phyloP scores from a whole-genome alignment of 2,888 invertebrate species.

The Eristalis arbustorum region DNA sequence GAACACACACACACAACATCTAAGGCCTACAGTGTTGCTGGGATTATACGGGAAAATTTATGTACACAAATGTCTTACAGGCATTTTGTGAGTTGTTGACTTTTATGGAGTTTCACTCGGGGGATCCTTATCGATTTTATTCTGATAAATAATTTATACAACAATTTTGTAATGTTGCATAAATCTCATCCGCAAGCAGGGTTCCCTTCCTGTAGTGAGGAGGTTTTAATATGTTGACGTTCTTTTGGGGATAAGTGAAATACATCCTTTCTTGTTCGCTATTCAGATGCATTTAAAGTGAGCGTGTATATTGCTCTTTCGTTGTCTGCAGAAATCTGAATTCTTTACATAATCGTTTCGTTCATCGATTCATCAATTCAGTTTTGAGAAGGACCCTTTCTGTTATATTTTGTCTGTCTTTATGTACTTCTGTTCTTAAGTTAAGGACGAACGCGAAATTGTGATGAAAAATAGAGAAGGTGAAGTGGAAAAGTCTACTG shows the following conservation, averaged over 20 bases:
- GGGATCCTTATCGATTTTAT: not conserved
- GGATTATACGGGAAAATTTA: not conserved
- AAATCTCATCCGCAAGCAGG: not conserved
- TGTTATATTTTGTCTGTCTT: too few relatives aligned
- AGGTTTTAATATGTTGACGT: not conserved
- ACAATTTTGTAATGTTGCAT: not conserved
- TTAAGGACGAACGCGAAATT: too few relatives aligned
- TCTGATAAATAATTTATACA: not conserved
- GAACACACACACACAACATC: too few relatives aligned
- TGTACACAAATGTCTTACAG: not conserved
- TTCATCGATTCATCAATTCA: too few relatives aligned
- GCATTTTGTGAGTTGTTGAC: not conserved
- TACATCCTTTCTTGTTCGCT: not conserved
- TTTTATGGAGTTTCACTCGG: not conserved
- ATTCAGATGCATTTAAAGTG: not conserved
- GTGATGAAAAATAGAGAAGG: too few relatives aligned
- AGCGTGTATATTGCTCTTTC: not conserved
- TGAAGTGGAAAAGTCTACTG: too few relatives aligned
- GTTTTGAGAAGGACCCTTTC: too few relatives aligned
- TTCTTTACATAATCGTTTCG: too few relatives aligned
- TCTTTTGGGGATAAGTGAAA: not conserved
- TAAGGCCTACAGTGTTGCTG: too few relatives aligned
- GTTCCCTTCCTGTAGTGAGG: not conserved
- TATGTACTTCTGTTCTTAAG: too few relatives aligned
- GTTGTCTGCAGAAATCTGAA: too few relatives aligned